These are phyloP conservation scores for Apodemia duryi DNA, from an alignment of 2,888 invertebrate genomes.

Conservation along the genomic window DNA sequence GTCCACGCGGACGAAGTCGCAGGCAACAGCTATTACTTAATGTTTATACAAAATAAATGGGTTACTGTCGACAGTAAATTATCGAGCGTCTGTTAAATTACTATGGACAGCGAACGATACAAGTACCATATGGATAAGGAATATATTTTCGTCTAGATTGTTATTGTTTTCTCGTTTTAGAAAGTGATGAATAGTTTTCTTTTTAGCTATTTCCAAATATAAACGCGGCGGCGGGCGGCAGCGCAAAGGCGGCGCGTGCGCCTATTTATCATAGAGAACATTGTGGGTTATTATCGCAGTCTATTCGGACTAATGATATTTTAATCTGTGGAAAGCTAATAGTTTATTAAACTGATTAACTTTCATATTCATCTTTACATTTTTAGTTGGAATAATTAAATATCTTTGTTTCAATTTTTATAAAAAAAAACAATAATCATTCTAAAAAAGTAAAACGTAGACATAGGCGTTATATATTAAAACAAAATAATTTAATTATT, in stretches of 20 bases:
- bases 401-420: no score
- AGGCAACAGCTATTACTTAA: no score
- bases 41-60: background rate
- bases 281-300: constrained; percentile 17
- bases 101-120: background rate
- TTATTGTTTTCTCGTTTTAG: constrained; percentile 27
- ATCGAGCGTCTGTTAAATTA: constrained; percentile 2
- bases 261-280: constrained; percentile 22
- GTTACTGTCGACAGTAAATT: background rate
- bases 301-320: constrained; percentile 13
- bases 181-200: constrained; percentile 20
- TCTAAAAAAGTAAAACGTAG: no score
- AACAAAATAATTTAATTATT: no score
- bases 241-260: constrained; percentile 14
- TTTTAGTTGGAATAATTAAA: background rate
- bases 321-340: background rate
- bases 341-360: background rate
- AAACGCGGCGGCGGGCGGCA: constrained; percentile 14
- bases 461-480: no score
- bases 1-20: no score
- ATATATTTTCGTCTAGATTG: constrained; percentile 21
- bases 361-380: background rate
- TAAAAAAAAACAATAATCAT: no score
- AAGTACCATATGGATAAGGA: constrained; percentile 20
- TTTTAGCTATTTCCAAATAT: constrained; percentile 23